Conservation (phyloP, 2,888 invertebrate species). For the Thereva unica region DNA sequence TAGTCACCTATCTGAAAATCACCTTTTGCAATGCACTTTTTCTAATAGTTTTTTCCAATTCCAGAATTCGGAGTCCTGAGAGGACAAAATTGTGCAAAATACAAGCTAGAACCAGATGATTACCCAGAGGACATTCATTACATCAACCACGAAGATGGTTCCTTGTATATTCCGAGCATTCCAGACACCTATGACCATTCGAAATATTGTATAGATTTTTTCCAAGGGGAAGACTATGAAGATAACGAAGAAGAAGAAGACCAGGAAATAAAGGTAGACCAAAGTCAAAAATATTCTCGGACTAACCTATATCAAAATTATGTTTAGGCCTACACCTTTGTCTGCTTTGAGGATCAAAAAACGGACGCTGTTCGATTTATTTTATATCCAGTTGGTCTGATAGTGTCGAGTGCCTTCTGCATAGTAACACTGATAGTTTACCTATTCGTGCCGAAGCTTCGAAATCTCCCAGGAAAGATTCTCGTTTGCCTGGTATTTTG, state of each 20-base stretch:
- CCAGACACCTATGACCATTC: conserved; percentile 48
- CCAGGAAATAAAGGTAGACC: conserved; percentile 47
- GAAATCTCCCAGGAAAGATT: conserved; percentile 75
- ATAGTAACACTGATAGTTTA: conserved; percentile 70
- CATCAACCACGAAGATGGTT: conserved; percentile 51
- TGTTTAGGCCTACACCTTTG: conserved; percentile 52
- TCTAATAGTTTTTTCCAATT: conserved; percentile 25
- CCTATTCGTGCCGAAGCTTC: conserved; percentile 65
- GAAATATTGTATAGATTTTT: conserved; percentile 54
- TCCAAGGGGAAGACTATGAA: conserved; percentile 29
- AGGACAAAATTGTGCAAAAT: conserved; percentile 52
- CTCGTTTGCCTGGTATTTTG: conserved; percentile 71
- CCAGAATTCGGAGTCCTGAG: conserved; percentile 52
- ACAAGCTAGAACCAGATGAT: conserved; percentile 50
- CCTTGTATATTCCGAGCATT: conserved; percentile 46
- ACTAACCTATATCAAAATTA: background rate
- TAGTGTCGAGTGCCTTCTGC: conserved; percentile 69
- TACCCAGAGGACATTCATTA: conserved; percentile 50
- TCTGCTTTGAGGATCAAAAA: conserved; percentile 54
- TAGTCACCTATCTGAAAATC: too few relatives aligned
- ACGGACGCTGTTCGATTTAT: conserved; percentile 52
- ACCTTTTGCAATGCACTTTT: background rate
- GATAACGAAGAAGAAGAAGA: too few relatives aligned
- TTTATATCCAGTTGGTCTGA: conserved; percentile 57
- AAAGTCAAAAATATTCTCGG: background rate